Evolutionary conservation across 2,888 invertebrate genomes (phyloP), one percentile per base, ranked within the genome.

Genomic region (Drosophila birchii): DNA sequence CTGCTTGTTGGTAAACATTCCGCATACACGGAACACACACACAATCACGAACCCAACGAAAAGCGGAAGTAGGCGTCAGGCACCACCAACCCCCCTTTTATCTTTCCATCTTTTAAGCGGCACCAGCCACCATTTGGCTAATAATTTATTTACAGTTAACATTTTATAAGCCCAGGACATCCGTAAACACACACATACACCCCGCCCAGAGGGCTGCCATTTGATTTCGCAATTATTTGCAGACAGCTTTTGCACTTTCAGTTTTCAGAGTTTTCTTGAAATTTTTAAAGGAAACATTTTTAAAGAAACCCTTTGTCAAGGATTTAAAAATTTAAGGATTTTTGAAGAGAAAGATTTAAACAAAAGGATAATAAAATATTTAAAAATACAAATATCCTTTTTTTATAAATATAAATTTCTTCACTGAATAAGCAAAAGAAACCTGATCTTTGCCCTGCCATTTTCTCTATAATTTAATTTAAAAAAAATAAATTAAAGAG

Each of bases 61-160:
- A 59, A 63, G 71, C 81, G 77, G 60, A 76, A 73, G 62, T 74
- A 71, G 67, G 77, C 70, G 76, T 73, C 67, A 71, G 68, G 49
- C 75, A 54, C 75, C 16, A n/a, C 66, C 66, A 41, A 18, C 61
- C 23, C 41, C 12, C 49, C 16, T 26, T 34, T 23, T 64, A 72
- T 61, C 64, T 23, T 56, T 58, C 14, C 49, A 14, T n/a, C 45
- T 29, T 43, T 43, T 51, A 18, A 26, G 38, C 3, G n/a, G 34
- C 20, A n/a, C 44, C 43, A 14, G 8, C 39, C 38, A 51, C 53
- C 47, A 49, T 60, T 58, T 62, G 61, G 82, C 83, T 86, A 78
- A 86, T 86, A 89, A 86, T 86, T 86, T 86, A 86, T 86, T 86
- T 88, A 86, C 86, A 82, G 70, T 85, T 89, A 86, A 76, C 78